Conservation (phyloP, 2,797 vertebrate species). For the Sciurus vulgaris region DNA sequence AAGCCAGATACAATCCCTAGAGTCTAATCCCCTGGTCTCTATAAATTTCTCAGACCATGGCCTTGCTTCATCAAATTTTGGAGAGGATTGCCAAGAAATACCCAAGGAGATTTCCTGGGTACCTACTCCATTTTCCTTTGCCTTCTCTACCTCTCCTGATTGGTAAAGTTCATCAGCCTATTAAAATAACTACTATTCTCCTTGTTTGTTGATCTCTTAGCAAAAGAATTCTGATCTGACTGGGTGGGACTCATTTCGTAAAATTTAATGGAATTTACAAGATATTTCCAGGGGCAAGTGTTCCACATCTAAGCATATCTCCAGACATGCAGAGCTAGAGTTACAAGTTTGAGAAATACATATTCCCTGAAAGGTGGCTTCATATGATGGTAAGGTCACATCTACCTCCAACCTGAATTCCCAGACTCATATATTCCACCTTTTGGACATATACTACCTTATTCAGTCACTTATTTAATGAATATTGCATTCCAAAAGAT, state of each 20-base stretch:
- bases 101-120: neutral
- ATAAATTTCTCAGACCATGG: neutral
- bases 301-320: neutral
- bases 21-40: rapidly evolving
- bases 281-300: neutral
- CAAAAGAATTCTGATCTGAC: constrained; percentile 24
- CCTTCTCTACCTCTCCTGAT: neutral
- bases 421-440: neutral
- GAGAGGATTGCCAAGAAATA: neutral
- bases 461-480: neutral
- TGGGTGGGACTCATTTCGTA: neutral
- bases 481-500: neutral
- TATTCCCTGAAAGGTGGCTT: neutral
- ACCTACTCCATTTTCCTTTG: neutral
- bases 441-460: neutral
- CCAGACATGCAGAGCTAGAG: neutral
- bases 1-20: neutral
- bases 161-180: neutral
- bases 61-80: neutral
- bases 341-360: neutral
- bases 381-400: neutral
- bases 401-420: neutral
- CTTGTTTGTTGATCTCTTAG: neutral
- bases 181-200: neutral
- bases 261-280: neutral